These are phyloP conservation scores for Sparus aurata DNA, from an alignment of 2,797 vertebrate genomes.

Conservation along the genomic window DNA sequence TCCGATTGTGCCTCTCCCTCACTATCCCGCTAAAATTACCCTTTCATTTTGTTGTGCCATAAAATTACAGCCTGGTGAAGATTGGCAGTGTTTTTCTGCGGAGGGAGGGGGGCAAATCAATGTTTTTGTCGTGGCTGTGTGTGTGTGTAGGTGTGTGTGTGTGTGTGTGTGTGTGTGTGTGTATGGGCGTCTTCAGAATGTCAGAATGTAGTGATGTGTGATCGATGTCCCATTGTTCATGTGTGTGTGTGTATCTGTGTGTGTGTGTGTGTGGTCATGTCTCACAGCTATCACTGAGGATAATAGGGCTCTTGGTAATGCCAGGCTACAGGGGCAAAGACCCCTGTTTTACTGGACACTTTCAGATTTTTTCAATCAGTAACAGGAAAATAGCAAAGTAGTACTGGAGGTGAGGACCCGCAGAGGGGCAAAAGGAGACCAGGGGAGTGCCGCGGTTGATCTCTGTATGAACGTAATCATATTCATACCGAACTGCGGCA, in stretches of 20 bases:
- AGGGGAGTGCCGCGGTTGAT: slow-evolving; percentile 16
- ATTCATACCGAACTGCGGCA: slow-evolving; percentile 51
- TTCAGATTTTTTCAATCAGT: slow-evolving; percentile 83
- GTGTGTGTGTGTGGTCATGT: slow-evolving; percentile 48
- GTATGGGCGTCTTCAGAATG: slow-evolving; percentile 61
- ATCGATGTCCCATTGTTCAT: slow-evolving; percentile 74
- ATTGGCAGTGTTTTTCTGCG: slow-evolving; percentile 96
- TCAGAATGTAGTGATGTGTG: slow-evolving; percentile 79
- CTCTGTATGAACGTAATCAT: slow-evolving; percentile 50
- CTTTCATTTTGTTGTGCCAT: slow-evolving; percentile 99
- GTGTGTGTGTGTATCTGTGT: slow-evolving; percentile 44
- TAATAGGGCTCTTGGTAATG: slow-evolving; percentile 84
- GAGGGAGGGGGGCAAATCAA: slow-evolving; percentile 92
- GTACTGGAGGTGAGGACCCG: slow-evolving; percentile 67
- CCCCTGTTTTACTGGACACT: slow-evolving; percentile 78
- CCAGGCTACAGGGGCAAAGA: slow-evolving; percentile 82
- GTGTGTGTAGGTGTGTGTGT: slow-evolving; percentile 11
- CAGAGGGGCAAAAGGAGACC: slow-evolving; percentile 40
- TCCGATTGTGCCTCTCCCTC: slow-evolving; percentile 94
- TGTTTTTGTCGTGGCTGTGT: slow-evolving; percentile 87
- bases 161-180: slow-evolving; percentile 32
- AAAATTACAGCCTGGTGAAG: slow-evolving; percentile 98
- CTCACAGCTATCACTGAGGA: slow-evolving; percentile 74
- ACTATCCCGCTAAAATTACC: slow-evolving; percentile 95
- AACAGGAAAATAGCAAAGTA: slow-evolving; percentile 81